phyloP scores from a whole-genome alignment of 2,888 invertebrate species.

The Clitarchus hookeri region DNA sequence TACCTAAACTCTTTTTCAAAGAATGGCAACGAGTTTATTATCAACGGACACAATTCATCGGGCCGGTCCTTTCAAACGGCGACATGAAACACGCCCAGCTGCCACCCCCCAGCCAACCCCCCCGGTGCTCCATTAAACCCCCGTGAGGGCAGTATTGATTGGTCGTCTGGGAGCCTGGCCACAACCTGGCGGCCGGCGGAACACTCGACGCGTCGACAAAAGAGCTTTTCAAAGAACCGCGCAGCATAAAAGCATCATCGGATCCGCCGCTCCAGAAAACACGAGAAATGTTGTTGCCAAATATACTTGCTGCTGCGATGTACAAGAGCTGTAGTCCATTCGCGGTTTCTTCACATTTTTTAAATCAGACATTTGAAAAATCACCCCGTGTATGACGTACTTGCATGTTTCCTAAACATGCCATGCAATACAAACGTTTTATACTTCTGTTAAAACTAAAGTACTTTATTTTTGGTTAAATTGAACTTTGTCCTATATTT shows the following conservation, averaged over 20 bases:
- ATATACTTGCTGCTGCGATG: too few species aligned
- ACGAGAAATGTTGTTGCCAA: too few species aligned
- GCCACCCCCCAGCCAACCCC: neutral
- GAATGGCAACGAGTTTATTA: neutral
- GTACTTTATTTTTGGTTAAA: too few species aligned
- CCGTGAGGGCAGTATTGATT: neutral
- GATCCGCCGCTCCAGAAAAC: too few species aligned
- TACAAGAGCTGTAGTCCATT: too few species aligned
- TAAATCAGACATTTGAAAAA: too few species aligned
- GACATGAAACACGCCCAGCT: neutral
- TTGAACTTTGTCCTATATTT: too few species aligned
- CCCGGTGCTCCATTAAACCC: neutral
- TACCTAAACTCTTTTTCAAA: neutral
- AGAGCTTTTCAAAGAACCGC: neutral
- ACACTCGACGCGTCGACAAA: neutral
- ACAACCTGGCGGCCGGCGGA: neutral
- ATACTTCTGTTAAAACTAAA: too few species aligned
- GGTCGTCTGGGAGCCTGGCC: neutral
- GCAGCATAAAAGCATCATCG: neutral
- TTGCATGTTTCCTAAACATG: too few species aligned
- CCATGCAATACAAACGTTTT: too few species aligned
- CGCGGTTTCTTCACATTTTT: too few species aligned
- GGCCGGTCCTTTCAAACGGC: conserved; percentile 3
- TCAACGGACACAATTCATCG: neutral
- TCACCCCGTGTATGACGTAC: too few species aligned